A percentile compares a stretch with the other conserved stretches of the same genome.
These are phyloP conservation scores for Ctenoplectra terminalis DNA, from an alignment of 1,140 invertebrate species.

Conservation along the genomic window DNA sequence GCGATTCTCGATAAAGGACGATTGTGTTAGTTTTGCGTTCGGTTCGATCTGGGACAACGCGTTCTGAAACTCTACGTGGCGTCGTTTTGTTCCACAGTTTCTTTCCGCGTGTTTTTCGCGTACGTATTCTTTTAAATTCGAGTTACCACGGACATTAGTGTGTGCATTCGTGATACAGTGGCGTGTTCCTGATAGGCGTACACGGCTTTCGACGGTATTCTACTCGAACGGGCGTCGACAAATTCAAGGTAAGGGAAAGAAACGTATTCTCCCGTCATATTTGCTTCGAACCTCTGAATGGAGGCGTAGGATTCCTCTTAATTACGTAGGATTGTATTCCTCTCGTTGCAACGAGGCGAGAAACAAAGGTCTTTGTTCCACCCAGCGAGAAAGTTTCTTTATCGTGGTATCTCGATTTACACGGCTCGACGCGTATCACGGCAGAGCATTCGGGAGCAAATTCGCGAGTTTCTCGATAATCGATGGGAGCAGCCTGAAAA, in stretches of 20 bases:
- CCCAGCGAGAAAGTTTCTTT: slow-evolving; percentile 25
- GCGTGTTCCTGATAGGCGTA: background rate
- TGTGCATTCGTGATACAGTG: background rate
- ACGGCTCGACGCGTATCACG: slow-evolving; percentile 13
- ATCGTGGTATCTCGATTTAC: slow-evolving; percentile 26
- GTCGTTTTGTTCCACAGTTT: background rate
- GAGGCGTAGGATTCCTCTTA: background rate
- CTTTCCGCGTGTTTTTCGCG: background rate
- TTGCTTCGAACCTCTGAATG: background rate
- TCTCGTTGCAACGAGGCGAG: background rate
- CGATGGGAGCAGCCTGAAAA: slow-evolving; percentile 23
- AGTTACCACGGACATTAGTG: background rate
- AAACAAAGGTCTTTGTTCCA: slow-evolving; percentile 49
- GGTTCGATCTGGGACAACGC: no score
- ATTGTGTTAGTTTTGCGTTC: no score
- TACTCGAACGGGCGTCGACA: background rate
- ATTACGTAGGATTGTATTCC: slow-evolving; percentile 2
- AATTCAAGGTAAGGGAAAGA: slow-evolving; percentile 12
- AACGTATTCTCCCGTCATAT: background rate
- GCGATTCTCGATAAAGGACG: no score
- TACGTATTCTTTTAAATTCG: background rate
- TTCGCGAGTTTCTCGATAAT: slow-evolving; percentile 47
- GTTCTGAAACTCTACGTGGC: background rate
- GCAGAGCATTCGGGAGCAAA: background rate
- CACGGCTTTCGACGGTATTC: background rate